Base-by-base conservation (phyloP, 1,140 invertebrate species). In the Dendroctonus ponderosae region DNA sequence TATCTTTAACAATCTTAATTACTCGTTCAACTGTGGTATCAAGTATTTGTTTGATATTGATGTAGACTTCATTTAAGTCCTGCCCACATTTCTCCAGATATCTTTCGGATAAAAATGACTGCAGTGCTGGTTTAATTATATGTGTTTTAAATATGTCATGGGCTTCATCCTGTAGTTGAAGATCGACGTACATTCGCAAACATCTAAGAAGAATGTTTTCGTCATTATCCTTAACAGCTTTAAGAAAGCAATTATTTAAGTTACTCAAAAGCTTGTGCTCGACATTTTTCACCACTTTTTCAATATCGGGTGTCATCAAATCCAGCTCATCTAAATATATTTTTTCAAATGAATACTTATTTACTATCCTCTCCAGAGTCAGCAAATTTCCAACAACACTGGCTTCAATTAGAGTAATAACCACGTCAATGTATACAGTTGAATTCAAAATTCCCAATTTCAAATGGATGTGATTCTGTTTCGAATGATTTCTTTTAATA, bases 41-140 rank as follows among this genome's bases (percentile, higher is more conserved):
- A 62, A 94, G 81, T 77, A 94, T 87, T 51, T 85, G 81, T 39
- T 94, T 76, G 43, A 93, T 82, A 78, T 85, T 86, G n/a, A 82
- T 76, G 78, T 90, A 94, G 71, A 94, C 86, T 65, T 87, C 88
- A 70, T 86, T 80, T 6, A 95, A 78, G 14, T 90, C 90, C 68
- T 87, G 81, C n/a, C 86, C 84, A 64, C 88, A 86, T 72, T 63
- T 69, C 50, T 75, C 74, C 38, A 94, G 79, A 64, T 86, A 84
- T 53, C 86, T 82, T 76, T 94, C 89, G 74, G 83, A 86, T n/a
- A 94, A 89, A 15, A 93, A 83, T 69, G 86, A 81, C 69, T 87
- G 83, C 79, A 96, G 82, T 52, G 85, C 84, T 11, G 90, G 88
- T 15, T 84, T 83, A 9, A 95, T 85, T 46, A 92, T 82, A 76